Percentiles rank a stretch among this genome's conserved stretches.
phyloP scores from a whole-genome alignment of 1,140 invertebrate species.

The Oncopodura yosiiana region DNA sequence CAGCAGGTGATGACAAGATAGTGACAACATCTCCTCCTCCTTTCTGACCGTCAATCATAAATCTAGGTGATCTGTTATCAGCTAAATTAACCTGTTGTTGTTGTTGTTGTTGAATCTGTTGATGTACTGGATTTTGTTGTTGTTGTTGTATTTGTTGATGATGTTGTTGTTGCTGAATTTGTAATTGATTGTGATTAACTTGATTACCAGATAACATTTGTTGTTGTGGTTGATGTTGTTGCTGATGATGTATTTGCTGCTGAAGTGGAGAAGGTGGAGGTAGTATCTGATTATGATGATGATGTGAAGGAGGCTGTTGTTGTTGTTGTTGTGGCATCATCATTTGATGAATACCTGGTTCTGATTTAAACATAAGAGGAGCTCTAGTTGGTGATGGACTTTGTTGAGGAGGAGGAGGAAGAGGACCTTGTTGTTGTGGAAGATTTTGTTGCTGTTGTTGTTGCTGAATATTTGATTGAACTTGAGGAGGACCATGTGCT shows the following conservation, averaged over 20 bases:
- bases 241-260: constrained; percentile 26
- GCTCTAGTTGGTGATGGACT: constrained; percentile 30
- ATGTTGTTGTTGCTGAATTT: constrained; percentile 30
- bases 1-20: neutral
- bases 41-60: neutral
- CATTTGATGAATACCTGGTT: constrained; percentile 28
- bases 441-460: constrained; percentile 21
- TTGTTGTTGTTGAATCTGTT: neutral
- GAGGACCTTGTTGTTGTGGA: constrained; percentile 16
- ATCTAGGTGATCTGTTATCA: neutral
- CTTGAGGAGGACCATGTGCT: constrained; percentile 1
- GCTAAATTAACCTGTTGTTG: neutral
- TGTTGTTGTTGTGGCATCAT: constrained; percentile 17
- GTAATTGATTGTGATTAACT: no score
- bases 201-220: no score
- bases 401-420: constrained; percentile 12
- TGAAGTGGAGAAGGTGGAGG: constrained; percentile 6
- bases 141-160: neutral
- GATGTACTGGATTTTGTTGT: constrained; percentile 2
- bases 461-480: constrained; percentile 7
- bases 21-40: constrained; percentile 1
- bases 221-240: constrained; percentile 33
- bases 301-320: constrained; percentile 18
- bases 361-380: constrained; percentile 24
- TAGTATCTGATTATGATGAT: constrained; percentile 5